Conservation (phyloP, 35 echinoderm and acorn worm species). For the Nesometra sesokonis region DNA sequence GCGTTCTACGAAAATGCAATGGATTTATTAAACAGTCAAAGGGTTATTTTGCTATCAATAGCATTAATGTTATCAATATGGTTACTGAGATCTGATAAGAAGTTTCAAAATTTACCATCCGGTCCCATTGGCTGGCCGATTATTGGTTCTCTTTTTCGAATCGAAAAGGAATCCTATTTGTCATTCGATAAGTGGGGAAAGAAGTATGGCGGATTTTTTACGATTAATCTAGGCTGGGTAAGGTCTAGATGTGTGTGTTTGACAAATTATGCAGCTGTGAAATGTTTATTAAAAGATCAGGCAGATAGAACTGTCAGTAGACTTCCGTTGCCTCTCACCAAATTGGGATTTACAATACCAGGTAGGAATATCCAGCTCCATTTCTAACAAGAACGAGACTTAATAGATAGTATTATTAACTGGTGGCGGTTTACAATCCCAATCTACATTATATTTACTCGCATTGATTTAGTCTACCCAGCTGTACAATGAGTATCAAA, state of each 20-base stretch:
- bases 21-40: not conserved
- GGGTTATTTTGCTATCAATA: not conserved
- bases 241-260: not conserved
- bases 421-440: no score
- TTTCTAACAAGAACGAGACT: no score
- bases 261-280: not conserved
- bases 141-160: not conserved
- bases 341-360: no score
- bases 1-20: not conserved
- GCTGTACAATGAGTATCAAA: no score
- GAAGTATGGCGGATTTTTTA: conserved; percentile 12
- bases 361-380: no score
- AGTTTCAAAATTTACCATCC: conserved; percentile 12
- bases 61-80: not conserved
- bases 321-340: no score
- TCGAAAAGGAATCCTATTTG: not conserved
- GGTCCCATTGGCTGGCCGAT: conserved; percentile 23
- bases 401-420: no score
- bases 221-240: not conserved
- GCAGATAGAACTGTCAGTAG: no score
- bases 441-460: no score
- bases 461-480: no score
- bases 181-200: conserved; percentile 13
- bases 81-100: not conserved
- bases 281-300: not conserved